phyloP scores from a whole-genome alignment of 2,797 vertebrate genomes.

The Holocentrus rufus region DNA sequence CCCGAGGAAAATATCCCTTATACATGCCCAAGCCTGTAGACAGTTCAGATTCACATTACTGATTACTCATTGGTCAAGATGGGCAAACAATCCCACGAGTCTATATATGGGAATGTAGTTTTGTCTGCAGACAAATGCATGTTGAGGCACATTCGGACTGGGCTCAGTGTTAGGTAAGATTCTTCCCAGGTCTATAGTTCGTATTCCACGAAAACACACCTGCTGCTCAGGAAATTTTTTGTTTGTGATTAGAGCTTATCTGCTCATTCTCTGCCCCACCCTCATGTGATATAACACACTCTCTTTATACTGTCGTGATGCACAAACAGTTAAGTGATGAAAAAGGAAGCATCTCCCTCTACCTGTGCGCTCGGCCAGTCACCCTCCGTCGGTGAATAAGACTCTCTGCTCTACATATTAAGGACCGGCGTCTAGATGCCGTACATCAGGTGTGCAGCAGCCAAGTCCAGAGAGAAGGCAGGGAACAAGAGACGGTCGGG shows the following conservation, averaged over 20 bases:
- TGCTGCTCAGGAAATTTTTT: no score
- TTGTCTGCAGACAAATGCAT: not conserved
- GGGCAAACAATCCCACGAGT: not conserved
- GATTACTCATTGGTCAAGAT: not conserved
- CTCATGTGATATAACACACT: not conserved
- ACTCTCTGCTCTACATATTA: slow-evolving; percentile 96
- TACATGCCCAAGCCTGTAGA: not conserved
- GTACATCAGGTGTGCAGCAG: slow-evolving; percentile 71
- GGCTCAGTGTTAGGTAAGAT: not conserved
- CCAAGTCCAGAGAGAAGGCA: slow-evolving; percentile 73
- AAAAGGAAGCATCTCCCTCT: slow-evolving; percentile 13
- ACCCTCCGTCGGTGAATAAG: slow-evolving; percentile 93
- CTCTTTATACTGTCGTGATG: not conserved
- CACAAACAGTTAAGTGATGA: not conserved
- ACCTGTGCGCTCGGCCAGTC: slow-evolving; percentile 88
- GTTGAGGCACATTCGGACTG: not conserved
- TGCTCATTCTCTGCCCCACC: not conserved
- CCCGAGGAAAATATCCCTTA: not conserved
- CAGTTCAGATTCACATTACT: not conserved
- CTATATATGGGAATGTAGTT: not conserved
- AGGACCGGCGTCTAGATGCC: slow-evolving; percentile 88
- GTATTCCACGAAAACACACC: not conserved
- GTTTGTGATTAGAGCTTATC: not conserved
- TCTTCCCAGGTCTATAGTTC: not conserved
- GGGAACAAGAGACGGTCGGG: slow-evolving; percentile 26